phyloP scores from a whole-genome alignment of 2,113 vertebrate species.

The Serranochromis macrocephalus region DNA sequence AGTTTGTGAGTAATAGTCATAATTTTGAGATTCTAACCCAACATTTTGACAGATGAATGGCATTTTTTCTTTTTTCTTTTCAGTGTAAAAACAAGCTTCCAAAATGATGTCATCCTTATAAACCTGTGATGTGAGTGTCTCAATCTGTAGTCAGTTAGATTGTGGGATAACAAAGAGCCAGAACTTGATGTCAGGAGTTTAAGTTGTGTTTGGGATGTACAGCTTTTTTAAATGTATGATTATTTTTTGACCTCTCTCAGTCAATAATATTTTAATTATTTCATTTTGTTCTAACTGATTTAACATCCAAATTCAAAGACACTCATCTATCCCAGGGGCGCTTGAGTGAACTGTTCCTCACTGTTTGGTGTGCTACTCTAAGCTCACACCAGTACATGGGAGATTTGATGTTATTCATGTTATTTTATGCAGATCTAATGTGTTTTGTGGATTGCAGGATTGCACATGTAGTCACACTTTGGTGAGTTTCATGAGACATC shows the following conservation, averaged over 20 bases:
- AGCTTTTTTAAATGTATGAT: not conserved
- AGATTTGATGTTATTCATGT: not conserved
- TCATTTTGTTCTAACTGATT: not conserved
- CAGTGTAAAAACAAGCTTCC: not conserved
- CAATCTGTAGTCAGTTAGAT: not conserved
- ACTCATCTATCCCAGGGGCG: not conserved
- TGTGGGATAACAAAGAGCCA: not conserved
- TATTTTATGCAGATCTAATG: not conserved
- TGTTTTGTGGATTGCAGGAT: not conserved
- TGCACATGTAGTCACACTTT: not conserved
- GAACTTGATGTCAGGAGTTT: not conserved
- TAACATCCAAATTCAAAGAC: not conserved
- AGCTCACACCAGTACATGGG: not conserved
- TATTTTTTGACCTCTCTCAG: not conserved
- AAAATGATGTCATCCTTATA: not conserved
- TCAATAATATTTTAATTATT: not conserved
- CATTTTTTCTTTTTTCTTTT: not conserved
- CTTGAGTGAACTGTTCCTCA: not conserved
- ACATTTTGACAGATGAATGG: not conserved
- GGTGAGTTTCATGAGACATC: not conserved
- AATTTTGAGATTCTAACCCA: not conserved
- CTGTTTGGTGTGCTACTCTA: not conserved
- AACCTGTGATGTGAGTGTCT: not conserved
- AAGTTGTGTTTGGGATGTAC: not conserved
- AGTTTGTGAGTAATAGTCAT: not conserved